Conservation (phyloP, 2,888 invertebrate genomes). For the Dorcus parallelipipedus region DNA sequence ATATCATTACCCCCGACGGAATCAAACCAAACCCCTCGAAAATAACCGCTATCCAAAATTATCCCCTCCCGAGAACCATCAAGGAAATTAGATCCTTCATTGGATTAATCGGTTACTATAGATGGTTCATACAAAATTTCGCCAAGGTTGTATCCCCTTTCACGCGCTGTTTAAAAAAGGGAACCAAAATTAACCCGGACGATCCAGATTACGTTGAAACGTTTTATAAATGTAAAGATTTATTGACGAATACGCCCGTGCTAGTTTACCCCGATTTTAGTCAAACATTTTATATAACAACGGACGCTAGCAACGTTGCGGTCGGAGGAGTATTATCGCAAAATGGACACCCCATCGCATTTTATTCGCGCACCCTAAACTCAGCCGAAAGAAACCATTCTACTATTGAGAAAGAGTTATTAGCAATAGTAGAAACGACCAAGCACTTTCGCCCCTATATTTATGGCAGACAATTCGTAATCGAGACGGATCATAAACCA, state of each 20-base stretch:
- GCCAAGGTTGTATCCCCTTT: constrained; percentile 12
- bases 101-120: too few species aligned
- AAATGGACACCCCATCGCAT: constrained; percentile 19
- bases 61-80: constrained; percentile 12
- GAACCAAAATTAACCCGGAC: neutral
- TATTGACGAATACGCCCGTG: constrained; percentile 15
- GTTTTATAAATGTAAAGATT: constrained; percentile 14
- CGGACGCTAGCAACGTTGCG: constrained; percentile 16
- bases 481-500: constrained; percentile 19
- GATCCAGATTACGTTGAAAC: constrained; percentile 6
- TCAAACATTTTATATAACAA: constrained; percentile 18
- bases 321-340: constrained; percentile 24
- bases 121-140: too few species aligned
- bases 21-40: constrained; percentile 14
- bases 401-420: too few species aligned
- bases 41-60: constrained; percentile 7
- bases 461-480: constrained; percentile 8
- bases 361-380: constrained; percentile 3
- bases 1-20: neutral
- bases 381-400: constrained; percentile 8
- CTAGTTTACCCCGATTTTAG: constrained; percentile 7
- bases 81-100: too few species aligned
- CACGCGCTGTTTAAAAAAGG: neutral
- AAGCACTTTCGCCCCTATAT: constrained; percentile 13
- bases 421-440: neutral